Conservation (phyloP, 1,140 invertebrate genomes). For the Pachyrhynchus sulphureomaculatus region DNA sequence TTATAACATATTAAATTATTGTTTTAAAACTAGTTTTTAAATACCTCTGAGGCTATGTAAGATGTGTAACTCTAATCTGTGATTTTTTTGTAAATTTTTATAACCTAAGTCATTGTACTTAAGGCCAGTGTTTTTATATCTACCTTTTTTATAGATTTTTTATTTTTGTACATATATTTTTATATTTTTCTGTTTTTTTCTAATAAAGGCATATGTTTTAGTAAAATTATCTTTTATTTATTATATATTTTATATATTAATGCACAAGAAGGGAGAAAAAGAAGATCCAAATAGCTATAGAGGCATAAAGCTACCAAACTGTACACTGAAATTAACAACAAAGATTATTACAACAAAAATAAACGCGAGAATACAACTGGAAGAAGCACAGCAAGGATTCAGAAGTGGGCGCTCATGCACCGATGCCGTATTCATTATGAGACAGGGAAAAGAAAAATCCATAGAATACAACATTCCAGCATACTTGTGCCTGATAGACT, state of each 20-base stretch:
- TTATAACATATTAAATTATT: neutral
- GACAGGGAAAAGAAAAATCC: no score
- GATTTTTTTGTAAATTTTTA: slow-evolving; percentile 8
- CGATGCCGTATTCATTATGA: no score
- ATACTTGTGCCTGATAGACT: no score
- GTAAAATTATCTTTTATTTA: neutral
- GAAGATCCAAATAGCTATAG: no score
- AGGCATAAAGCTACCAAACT: no score
- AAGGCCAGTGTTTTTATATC: slow-evolving; percentile 20
- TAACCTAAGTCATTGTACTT: slow-evolving; percentile 5
- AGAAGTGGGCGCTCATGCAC: no score
- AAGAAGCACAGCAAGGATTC: no score
- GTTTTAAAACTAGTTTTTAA: neutral
- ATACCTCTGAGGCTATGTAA: slow-evolving; percentile 10
- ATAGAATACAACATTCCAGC: no score
- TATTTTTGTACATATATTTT: slow-evolving; percentile 7
- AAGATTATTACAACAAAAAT: no score
- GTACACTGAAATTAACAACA: no score
- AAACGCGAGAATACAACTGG: no score
- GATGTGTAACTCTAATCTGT: slow-evolving; percentile 10
- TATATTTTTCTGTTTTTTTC: neutral
- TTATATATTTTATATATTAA: neutral
- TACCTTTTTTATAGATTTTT: neutral
- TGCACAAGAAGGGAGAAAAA: no score
- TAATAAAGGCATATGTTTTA: neutral